Conservation (phyloP, 2,113 vertebrate species). For the Rhegmatorhina hoffmannsi region DNA sequence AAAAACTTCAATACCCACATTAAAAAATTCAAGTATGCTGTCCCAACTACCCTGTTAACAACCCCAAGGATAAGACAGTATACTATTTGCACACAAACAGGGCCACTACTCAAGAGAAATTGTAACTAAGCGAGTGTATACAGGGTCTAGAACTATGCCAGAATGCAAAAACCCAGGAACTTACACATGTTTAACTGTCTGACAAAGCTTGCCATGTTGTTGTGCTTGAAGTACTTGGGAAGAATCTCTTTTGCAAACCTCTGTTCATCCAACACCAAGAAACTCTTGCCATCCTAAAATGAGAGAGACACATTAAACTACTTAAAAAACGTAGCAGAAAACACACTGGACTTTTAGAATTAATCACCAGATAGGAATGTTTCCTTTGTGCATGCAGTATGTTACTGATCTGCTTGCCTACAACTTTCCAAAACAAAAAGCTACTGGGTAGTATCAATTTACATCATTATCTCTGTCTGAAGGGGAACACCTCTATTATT, state of each 20-base stretch:
- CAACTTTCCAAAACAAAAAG: conserved; percentile 37
- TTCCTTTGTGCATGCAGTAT: background rate
- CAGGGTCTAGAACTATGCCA: background rate
- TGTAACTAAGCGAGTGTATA: rapidly evolving
- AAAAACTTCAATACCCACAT: background rate
- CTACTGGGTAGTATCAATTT: background rate
- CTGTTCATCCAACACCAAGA: conserved; percentile 94
- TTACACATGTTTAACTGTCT: conserved; percentile 98
- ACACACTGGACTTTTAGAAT: background rate
- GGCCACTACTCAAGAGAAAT: background rate
- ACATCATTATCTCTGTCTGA: background rate
- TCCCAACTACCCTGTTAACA: background rate
- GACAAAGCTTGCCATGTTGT: conserved; percentile 99
- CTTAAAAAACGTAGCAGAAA: background rate
- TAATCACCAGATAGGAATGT: conserved; percentile 44
- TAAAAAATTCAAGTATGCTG: background rate
- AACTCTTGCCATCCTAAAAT: conserved; percentile 92
- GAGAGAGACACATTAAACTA: background rate
- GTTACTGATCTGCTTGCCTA: background rate
- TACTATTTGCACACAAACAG: background rate
- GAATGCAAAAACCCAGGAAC: conserved; percentile 45
- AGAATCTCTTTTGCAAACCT: conserved; percentile 96
- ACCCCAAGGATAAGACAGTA: background rate
- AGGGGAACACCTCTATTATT: background rate
- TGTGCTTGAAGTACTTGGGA: conserved; percentile 98